Evolutionary conservation across 1,140 invertebrate genomes (phyloP), one percentile per base, ranked within the genome.

Genomic region (Paraescarpia echinospica): DNA sequence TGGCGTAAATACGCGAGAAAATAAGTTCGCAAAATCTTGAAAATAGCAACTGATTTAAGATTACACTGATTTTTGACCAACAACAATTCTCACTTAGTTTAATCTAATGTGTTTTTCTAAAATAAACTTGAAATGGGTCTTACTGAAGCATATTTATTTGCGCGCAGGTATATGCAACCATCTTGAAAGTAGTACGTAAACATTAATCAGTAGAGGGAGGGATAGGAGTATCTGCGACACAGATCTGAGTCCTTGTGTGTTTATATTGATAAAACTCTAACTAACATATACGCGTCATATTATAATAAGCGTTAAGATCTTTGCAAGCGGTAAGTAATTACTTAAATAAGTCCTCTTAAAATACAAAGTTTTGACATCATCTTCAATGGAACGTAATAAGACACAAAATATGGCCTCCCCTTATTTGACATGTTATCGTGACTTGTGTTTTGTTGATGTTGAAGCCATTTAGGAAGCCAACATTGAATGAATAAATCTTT

Each of bases 111-210:
- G 27, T 4, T 77, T 77, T 77, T 31, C 59, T 22, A 77, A 77
- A 77, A 77, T 77, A 77, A 77, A 77, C 59, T 77, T 77, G 22
- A 77, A 12, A 77, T 2, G 14, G 14, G 27, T 18, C 22, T 77
- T 77, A 31, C 22, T 77, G 59, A 77, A 22, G 59, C 59, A 77
- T 77, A 77, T 77, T 77, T 77, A 18, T 77, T 31, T 22, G 22
- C 2, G 59, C 59, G 59, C 59, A 77, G 27, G 59, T 77, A 77
- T 77, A 77, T 77, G 59, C 59, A 77, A 77, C 59, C 59, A 77
- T 77, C 59, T 77, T 77, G 59, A 77, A 77, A 77, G 59, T 77
- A 77, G 59, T 77, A 77, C 59, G 59, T 77, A 77, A 77, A 77
- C 27, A 77, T 77, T 77, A 77, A 77, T 77, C 59, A 77, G 59